Evolutionary conservation across 2,797 vertebrate species (phyloP).

Genomic region (Rhadinocentrus ornatus): DNA sequence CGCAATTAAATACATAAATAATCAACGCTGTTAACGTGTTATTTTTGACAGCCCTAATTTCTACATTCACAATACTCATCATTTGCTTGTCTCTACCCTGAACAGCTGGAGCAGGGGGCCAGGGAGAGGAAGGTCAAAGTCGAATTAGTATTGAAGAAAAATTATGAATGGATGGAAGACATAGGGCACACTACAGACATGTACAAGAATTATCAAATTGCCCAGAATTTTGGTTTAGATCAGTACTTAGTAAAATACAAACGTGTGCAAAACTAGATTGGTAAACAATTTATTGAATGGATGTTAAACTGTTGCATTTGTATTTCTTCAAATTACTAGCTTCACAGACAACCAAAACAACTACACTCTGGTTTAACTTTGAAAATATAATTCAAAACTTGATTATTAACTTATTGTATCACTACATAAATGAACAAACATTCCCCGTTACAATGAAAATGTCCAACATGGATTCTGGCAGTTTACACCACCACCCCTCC

Average conservation of each 20-base stretch:
- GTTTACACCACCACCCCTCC: not conserved
- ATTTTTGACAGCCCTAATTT: too few species aligned
- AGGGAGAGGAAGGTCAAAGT: not conserved
- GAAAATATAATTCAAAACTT: not conserved
- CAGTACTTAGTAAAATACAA: too few species aligned
- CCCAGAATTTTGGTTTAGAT: not conserved
- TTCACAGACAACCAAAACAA: too few species aligned
- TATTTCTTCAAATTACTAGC: not conserved
- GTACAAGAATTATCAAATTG: not conserved
- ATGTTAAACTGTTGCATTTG: not conserved
- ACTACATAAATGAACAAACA: not conserved
- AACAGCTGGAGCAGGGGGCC: too few species aligned
- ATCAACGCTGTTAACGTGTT: too few species aligned
- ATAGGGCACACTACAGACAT: not conserved
- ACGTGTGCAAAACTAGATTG: not conserved
- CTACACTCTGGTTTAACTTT: not conserved
- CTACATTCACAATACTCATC: not conserved
- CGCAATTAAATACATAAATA: too few species aligned
- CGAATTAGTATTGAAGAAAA: not conserved
- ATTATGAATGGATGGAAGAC: not conserved
- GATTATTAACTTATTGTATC: not conserved
- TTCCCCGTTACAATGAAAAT: not conserved
- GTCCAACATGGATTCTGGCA: not conserved
- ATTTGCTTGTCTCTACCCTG: not conserved
- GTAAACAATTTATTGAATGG: not conserved